Conservation (phyloP, 2,113 vertebrate species). For the Zosterops pallidus region DNA sequence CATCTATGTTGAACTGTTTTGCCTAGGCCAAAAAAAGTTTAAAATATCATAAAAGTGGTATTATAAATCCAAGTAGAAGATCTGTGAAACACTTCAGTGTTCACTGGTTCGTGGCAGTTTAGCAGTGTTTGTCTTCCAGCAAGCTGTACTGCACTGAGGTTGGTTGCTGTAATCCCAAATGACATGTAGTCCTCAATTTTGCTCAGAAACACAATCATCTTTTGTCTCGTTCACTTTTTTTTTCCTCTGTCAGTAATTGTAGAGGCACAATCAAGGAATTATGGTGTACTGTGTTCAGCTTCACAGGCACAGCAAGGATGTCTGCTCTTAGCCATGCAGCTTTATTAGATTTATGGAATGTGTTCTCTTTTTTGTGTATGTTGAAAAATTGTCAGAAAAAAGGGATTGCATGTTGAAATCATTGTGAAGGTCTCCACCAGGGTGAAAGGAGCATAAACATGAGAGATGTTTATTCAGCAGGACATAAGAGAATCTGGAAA, state of each 20-base stretch:
- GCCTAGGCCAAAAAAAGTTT: background rate
- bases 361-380: background rate
- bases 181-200: background rate
- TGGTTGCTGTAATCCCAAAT: background rate
- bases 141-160: background rate
- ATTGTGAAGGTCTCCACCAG: background rate
- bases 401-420: background rate
- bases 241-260: background rate
- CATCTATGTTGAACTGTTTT: background rate
- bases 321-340: background rate
- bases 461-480: background rate
- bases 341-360: background rate
- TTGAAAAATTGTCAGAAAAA: background rate
- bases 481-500: background rate
- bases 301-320: background rate
- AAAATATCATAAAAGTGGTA: background rate
- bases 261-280: background rate
- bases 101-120: background rate
- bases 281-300: background rate
- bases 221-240: background rate
- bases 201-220: background rate
- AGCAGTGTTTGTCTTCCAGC: background rate
- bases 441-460: background rate
- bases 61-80: background rate
- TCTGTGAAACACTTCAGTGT: background rate